These are phyloP conservation scores for Corythoichthys intestinalis DNA, from an alignment of 2,113 vertebrate species.

Conservation along the genomic window DNA sequence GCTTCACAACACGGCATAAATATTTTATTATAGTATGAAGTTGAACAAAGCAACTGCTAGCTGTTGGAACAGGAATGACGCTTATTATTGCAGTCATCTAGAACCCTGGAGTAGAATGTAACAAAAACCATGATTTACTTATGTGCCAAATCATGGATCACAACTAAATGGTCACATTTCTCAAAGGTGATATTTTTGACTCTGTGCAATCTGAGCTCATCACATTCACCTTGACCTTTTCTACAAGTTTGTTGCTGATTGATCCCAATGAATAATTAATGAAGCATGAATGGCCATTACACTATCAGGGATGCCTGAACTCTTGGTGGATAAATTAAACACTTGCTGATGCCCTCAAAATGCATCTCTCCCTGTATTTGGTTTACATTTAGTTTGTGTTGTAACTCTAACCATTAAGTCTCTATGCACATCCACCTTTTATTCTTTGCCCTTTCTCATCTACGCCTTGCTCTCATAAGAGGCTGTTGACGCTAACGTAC, in stretches of 20 bases:
- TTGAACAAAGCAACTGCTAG: conserved; percentile 17
- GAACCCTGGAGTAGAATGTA: conserved; percentile 27
- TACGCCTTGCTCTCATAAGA: conserved; percentile 3
- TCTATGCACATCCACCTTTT: neutral
- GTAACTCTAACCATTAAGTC: neutral
- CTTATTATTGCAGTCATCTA: conserved; percentile 27
- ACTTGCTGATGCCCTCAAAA: conserved; percentile 1
- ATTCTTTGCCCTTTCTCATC: neutral
- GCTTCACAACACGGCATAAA: conserved; percentile 10
- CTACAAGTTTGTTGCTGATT: conserved; percentile 14
- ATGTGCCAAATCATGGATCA: neutral
- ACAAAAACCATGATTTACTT: neutral
- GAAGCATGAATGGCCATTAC: conserved; percentile 19
- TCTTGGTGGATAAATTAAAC: conserved; percentile 11
- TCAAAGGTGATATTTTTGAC: conserved; percentile 13
- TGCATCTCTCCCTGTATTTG: conserved; percentile 15
- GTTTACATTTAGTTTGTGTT: neutral
- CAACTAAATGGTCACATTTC: neutral
- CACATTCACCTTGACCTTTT: conserved; percentile 27
- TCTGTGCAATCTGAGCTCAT: conserved; percentile 12
- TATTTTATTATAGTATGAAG: conserved; percentile 21
- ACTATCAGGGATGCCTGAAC: conserved; percentile 18
- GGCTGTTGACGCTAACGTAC: conserved; percentile 16
- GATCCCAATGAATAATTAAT: conserved; percentile 40
- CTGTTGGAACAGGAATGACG: conserved; percentile 21